These are phyloP conservation scores for Polyploca ridens DNA, from an alignment of 2,888 invertebrate genomes.

Conservation along the genomic window DNA sequence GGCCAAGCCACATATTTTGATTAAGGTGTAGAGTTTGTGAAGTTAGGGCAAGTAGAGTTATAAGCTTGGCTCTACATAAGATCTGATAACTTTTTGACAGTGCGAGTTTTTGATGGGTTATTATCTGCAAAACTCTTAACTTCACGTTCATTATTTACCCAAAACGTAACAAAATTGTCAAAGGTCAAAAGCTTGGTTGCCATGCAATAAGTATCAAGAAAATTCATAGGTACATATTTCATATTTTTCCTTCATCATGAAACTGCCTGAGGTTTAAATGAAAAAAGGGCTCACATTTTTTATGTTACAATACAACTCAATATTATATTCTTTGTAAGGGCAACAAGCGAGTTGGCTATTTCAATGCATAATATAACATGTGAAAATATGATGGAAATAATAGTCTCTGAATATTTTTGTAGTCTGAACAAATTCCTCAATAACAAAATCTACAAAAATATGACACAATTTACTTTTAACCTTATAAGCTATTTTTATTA, in stretches of 20 bases:
- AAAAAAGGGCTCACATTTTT: conserved; percentile 6
- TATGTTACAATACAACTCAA: neutral
- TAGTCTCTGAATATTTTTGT: neutral
- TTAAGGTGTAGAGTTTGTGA: too few relatives aligned
- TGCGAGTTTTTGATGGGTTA: too few relatives aligned
- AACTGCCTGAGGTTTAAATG: conserved; percentile 1
- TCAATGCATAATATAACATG: neutral
- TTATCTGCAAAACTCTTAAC: neutral
- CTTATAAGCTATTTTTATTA: too few relatives aligned
- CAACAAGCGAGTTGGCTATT: neutral
- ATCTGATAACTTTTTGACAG: too few relatives aligned
- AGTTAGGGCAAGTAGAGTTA: too few relatives aligned
- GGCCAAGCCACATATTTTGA: too few relatives aligned
- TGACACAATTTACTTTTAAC: too few relatives aligned
- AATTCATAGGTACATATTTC: neutral
- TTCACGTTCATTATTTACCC: neutral
- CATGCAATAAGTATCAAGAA: neutral
- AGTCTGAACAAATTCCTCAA: neutral
- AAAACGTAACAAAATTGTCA: neutral
- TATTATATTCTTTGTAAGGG: neutral
- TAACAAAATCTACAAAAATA: neutral
- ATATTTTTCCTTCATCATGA: neutral
- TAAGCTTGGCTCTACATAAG: too few relatives aligned
- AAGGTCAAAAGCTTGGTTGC: neutral
- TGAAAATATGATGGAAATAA: neutral